Percentiles rank a stretch among this genome's conserved stretches.
phyloP scores from a whole-genome alignment of 2,113 vertebrate species.

The Gorsachius goisagi region DNA sequence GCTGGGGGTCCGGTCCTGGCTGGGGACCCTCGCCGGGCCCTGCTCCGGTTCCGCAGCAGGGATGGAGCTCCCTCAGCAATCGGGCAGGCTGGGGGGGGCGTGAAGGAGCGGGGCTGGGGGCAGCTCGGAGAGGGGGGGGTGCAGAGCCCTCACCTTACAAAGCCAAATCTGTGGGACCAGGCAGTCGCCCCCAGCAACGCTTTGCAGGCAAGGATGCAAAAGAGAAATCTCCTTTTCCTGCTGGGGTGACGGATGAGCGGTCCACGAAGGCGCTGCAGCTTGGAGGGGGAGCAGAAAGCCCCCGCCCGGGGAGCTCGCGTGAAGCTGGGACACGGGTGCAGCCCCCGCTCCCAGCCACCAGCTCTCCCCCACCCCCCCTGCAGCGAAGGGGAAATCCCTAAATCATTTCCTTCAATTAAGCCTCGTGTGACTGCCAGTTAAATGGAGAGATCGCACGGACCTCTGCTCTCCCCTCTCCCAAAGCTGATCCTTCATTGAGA shows the following conservation, averaged over 20 bases:
- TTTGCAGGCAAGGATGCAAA: neutral
- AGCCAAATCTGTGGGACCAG: neutral
- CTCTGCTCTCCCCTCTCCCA: neutral
- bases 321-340: neutral
- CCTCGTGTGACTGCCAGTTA: neutral
- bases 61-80: neutral
- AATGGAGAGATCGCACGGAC: neutral
- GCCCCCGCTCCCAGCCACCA: neutral
- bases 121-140: fast-evolving
- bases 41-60: neutral
- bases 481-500: neutral
- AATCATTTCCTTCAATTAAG: slow-evolving; percentile 41
- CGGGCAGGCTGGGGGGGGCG: neutral
- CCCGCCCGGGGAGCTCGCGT: neutral
- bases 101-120: neutral
- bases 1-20: neutral
- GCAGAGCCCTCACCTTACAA: neutral
- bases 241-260: neutral
- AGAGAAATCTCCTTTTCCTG: neutral
- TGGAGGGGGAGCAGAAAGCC: neutral
- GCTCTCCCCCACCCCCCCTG: neutral
- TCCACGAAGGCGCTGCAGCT: neutral
- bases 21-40: neutral
- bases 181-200: neutral
- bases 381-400: neutral